Evolutionary conservation across 2,797 vertebrate genomes (phyloP).

Genomic region (Parauchenoglanis punctatus): DNA sequence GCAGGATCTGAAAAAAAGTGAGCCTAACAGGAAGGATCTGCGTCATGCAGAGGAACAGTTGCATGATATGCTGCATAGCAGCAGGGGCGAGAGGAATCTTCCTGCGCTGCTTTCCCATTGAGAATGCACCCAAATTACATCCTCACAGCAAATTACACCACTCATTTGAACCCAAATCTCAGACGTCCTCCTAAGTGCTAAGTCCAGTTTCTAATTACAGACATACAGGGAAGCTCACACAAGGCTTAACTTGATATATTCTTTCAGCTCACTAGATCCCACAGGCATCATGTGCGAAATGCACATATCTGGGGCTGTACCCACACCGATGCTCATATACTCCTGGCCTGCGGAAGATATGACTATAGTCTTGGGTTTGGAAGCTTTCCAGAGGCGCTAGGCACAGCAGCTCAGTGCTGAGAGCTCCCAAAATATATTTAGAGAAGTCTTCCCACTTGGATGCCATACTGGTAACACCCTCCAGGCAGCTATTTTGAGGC

Average conservation of each 20-base stretch:
- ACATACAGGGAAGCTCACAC: not conserved
- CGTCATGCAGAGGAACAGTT: constrained; percentile 22
- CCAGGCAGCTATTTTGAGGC: constrained; percentile 32
- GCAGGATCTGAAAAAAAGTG: not conserved
- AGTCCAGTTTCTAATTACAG: constrained; percentile 23
- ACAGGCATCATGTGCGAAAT: constrained; percentile 20
- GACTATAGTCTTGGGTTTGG: constrained; percentile 28
- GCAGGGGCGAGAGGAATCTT: constrained; percentile 22
- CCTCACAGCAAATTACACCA: constrained; percentile 19
- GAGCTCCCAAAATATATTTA: constrained; percentile 32
- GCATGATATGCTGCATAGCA: constrained; percentile 31
- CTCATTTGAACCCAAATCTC: constrained; percentile 11
- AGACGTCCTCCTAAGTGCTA: constrained; percentile 19
- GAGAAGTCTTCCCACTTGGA: constrained; percentile 35
- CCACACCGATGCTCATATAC: not conserved
- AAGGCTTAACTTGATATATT: not conserved
- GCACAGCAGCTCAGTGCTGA: constrained; percentile 15
- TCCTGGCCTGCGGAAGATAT: not conserved
- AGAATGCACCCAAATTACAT: constrained; percentile 20
- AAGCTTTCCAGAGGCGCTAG: constrained; percentile 28
- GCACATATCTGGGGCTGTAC: constrained; percentile 1
- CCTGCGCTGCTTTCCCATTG: not conserved
- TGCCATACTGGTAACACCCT: constrained; percentile 35
- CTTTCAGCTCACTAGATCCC: not conserved
- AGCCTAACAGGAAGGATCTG: constrained; percentile 7